Evolutionary conservation across 2,113 vertebrate genomes (phyloP), one percentile per base, ranked within the genome.

Genomic region (Anseranas semipalmata): DNA sequence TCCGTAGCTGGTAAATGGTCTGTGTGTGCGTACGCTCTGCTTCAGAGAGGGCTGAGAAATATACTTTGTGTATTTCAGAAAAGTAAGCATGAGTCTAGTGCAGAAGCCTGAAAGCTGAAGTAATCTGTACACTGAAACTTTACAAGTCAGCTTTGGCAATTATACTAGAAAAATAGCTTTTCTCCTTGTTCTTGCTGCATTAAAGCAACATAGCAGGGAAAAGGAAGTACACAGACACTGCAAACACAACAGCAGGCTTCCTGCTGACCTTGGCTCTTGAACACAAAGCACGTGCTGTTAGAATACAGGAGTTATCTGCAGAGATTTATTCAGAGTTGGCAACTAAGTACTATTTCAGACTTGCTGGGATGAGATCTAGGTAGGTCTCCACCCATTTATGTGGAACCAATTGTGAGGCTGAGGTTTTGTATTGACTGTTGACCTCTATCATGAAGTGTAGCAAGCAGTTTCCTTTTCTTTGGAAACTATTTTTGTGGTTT

Each of bases 151-250:
- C 39, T 82, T 85, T 92, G 50, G 35, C 67, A 91, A 37, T 81
- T 76, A 33, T 5, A 35, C 66, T 55, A 56, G 80, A 90, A 93
- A 94, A 94, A 90, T 16, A 35, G 75, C 24, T 81, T 50, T 87
- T 85, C 73, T 89, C 28, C 35, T 91, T 71, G 53, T 75, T 92
- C 21, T 71, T 63, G 41, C 58, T 94, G 65, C 46, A 52, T 95
- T 93, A 59, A 88, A 90, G 95, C 63, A 85, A 60, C 79, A 70
- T 41, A 84, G 62, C 65, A 96, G 96, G 85, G 88, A 96, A 94
- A 71, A 95, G 94, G 87, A 96, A 96, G 89, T 95, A 74, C 89
- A 92, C 66, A 92, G 95, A 73, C 87, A 94, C 89, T 75, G 75
- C 77, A 93, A 96, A 73, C 76, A 68, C 58, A 86, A 87, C 56